phyloP scores from a whole-genome alignment of 2,797 vertebrate genomes.

The Sylvilagus floridanus region DNA sequence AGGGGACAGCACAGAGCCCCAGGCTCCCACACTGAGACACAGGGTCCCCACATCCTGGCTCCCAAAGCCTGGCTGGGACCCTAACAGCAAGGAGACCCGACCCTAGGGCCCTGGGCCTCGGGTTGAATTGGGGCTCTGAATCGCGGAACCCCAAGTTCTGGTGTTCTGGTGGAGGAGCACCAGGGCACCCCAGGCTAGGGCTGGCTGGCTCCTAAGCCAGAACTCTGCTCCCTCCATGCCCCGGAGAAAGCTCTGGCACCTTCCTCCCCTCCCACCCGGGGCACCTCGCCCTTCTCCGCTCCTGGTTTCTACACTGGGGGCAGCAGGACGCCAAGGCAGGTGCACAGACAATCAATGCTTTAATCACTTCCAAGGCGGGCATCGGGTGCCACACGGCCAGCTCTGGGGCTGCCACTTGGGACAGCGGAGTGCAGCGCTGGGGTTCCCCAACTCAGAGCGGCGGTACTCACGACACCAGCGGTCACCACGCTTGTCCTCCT shows the following conservation, averaged over 20 bases:
- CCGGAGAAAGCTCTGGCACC: fast-evolving
- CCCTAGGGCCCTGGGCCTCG: not conserved
- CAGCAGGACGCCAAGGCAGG: not conserved
- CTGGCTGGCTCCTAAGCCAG: not conserved
- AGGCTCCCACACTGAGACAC: not conserved
- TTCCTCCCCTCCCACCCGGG: not conserved
- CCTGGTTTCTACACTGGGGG: not conserved
- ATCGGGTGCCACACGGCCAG: not conserved
- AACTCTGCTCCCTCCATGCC: fast-evolving
- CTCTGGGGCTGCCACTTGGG: not conserved
- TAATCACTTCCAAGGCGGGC: conserved; percentile 59
- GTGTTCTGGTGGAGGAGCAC: not conserved
- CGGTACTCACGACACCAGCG: not conserved
- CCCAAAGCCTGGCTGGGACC: not conserved
- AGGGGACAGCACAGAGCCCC: not conserved
- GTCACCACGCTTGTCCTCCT: not conserved
- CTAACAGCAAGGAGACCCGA: not conserved
- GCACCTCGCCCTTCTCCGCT: not conserved
- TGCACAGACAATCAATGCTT: conserved; percentile 56
- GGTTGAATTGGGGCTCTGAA: not conserved
- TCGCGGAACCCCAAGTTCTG: not conserved
- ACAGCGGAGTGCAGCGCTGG: not conserved
- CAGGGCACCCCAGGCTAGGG: not conserved
- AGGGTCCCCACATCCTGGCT: not conserved
- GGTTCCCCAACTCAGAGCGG: not conserved